Base-by-base conservation (phyloP, 2,797 vertebrate genomes). In the Eurystomus glaucurus region DNA sequence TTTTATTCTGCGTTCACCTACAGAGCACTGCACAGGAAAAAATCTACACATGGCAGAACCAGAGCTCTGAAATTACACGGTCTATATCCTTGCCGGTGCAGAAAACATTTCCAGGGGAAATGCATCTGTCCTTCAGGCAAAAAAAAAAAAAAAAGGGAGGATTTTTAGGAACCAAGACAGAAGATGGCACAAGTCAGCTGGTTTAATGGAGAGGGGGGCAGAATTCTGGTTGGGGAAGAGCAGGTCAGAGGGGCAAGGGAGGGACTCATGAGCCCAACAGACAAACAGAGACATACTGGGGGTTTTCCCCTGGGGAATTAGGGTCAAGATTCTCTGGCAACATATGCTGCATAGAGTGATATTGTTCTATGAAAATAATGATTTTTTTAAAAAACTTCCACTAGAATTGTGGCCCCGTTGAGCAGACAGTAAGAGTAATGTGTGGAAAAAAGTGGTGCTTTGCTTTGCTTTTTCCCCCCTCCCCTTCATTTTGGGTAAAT, bases 91-190 rank as follows among this genome's bases (percentile, higher is more conserved):
- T 26, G 45, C 13, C 48, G 65, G 48, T 37, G 31, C 45, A 60
- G 66, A 81, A 90, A 14, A 11, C 33, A 20, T 21, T 69, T 46
- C 60, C 75, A 11, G 31, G 6, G 29, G 22, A 57, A 85, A 65
- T 2, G 4, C 23, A 15, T 3, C 31, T 31, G 33, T 64, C 41
- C 19, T 7, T 54, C 11, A 6, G 26, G 60, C 28, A 43, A 94
- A 35, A 91, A 39, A 91, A 37, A 93, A 95, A 35, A 90, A 41
- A 92, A 39, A 91, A 78, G 19, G 37, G 28, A 31, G 18, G 7
- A 61, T 23, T 81, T 58, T 71, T 45, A 57, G 52, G 61, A 88
- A 52, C 33, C 0, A 17, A 43, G 23, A 31, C 18, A 85, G 15
- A 43, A 45, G 13, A n/a, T 4, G 22, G 18, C 9, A 29, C 21